Evolutionary conservation across 2,888 invertebrate species (phyloP).

Genomic region (Idaea dimidiata): DNA sequence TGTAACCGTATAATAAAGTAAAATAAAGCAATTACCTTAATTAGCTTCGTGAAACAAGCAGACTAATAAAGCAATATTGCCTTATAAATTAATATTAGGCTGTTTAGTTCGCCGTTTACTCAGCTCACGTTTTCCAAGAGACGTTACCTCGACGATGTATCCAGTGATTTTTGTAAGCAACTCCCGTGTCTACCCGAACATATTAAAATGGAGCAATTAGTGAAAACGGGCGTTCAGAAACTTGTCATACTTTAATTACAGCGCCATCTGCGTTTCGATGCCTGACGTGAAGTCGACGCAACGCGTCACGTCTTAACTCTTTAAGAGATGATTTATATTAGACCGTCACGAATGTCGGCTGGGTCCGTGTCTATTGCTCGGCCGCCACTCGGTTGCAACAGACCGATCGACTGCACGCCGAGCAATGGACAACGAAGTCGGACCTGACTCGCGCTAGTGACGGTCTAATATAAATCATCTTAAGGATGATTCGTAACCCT

Average conservation of each 20-base stretch:
- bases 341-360: too few species aligned
- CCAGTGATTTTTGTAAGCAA: neutral
- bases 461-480: too few species aligned
- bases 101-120: conserved; percentile 20
- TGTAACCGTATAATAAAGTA: conserved; percentile 22
- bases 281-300: neutral
- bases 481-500: too few species aligned
- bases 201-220: neutral
- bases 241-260: conserved; percentile 5
- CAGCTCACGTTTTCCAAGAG: conserved; percentile 1
- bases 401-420: too few species aligned
- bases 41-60: conserved; percentile 20
- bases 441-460: too few species aligned
- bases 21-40: conserved; percentile 29
- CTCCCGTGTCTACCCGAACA: neutral
- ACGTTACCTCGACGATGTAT: neutral
- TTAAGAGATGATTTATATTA: too few species aligned
- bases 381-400: too few species aligned
- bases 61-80: conserved; percentile 27
- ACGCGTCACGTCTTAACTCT: conserved; percentile 2
- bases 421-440: too few species aligned
- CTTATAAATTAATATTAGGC: conserved; percentile 26
- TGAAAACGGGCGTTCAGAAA: conserved; percentile 8
- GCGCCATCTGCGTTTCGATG: neutral
- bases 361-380: too few species aligned